Base-by-base conservation (phyloP, 2,113 vertebrate genomes). In the Erythrocercus mccallii region DNA sequence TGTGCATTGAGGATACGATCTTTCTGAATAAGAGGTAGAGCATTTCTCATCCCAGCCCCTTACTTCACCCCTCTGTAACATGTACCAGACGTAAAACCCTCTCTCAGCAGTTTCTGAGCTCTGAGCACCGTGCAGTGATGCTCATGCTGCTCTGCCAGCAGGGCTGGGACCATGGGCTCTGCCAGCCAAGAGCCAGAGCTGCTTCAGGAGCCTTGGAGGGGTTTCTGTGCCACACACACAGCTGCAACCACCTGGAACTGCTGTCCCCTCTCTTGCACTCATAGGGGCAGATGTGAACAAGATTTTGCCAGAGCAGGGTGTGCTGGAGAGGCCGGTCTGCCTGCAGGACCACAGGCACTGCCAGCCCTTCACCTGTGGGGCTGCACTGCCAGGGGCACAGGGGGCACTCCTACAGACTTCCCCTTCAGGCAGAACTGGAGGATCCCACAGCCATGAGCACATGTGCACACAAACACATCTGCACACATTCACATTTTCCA, bases 401-500 rank as follows among this genome's bases (percentile, higher is more conserved):
- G 12, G 2, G 23, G 12, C 30, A 2, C 6, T 16, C 89, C 92
- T 6, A 0, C 0, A 6, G 48, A 30, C 66, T 23, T 40, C 47
- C 31, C 60, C 81, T 22, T 3, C 54, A 12, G 83, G 57, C 91
- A 85, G 45, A 37, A 2, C 70, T 5, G 1, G 47, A 42, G 81
- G 60, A 51, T 70, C 74, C 19, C 44, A 27, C 51, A 56, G 56
- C 66, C n/a, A 0, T 3, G 24, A 2, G 40, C 87, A 94, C 80
- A 94, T 42, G 38, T 85, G 86, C 80, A 23, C 87, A 66, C 88
- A 80, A 65, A 79, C 53, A 84, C 84, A 95, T 94, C 91, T 94
- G 93, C 94, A 92, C 93, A 93, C 90, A 77, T 88, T 95, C 95
- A 95, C 90, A 74, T 88, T 88, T 92, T 96, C 94, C 92, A 96